Evolutionary conservation across 2,797 vertebrate genomes (phyloP).

Genomic region (Nothura maculosa): DNA sequence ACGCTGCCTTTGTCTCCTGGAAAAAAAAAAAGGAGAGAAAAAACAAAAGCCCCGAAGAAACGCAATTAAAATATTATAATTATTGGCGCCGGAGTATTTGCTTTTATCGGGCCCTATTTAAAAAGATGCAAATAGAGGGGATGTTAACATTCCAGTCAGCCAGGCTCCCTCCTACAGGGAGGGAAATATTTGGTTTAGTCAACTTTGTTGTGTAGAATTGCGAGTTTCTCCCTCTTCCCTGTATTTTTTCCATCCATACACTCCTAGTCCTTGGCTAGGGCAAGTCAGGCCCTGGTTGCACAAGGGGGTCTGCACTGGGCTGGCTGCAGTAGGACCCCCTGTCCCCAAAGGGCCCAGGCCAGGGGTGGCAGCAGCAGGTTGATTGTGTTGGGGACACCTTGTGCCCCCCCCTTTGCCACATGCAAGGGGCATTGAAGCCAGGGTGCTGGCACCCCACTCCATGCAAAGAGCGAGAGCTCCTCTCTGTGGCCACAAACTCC

Average conservation of each 20-base stretch:
- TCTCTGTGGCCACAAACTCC: too few species aligned
- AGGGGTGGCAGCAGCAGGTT: too few species aligned
- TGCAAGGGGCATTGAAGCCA: too few species aligned
- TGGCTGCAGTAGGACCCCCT: too few species aligned
- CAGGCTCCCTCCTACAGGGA: conserved; percentile 49
- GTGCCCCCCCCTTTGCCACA: neutral
- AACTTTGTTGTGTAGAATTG: conserved; percentile 63
- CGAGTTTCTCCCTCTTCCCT: neutral
- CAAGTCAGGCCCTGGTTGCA: conserved; percentile 23
- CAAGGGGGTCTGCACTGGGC: neutral
- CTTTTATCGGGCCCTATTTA: conserved; percentile 66
- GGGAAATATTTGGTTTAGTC: conserved; percentile 56
- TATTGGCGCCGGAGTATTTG: conserved; percentile 73
- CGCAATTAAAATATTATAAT: conserved; percentile 80
- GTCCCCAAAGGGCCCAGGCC: neutral
- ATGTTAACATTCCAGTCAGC: conserved; percentile 70
- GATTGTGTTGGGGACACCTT: too few species aligned
- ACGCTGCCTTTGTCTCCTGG: neutral
- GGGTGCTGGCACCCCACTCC: too few species aligned
- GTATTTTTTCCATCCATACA: neutral
- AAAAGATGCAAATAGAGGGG: conserved; percentile 73
- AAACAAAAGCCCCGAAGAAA: conserved; percentile 70
- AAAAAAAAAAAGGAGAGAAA: neutral
- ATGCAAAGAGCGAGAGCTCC: too few species aligned
- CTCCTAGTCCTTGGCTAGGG: neutral